These are phyloP conservation scores for Platanista minor DNA, from an alignment of 2,113 vertebrate species.

Conservation along the genomic window DNA sequence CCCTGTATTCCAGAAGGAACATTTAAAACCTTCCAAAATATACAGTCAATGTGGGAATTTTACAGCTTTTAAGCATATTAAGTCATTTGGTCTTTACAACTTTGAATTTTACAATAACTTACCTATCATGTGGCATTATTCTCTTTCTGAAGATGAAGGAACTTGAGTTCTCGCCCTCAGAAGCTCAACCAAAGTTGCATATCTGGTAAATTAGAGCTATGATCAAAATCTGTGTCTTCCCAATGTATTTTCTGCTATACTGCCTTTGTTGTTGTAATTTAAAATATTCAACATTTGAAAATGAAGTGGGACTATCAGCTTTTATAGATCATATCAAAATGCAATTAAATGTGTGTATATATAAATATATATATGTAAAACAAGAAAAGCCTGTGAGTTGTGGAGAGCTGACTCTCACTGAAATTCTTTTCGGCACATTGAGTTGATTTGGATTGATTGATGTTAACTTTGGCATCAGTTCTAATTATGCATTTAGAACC, in stretches of 20 bases:
- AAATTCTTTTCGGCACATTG: neutral
- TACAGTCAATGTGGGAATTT: neutral
- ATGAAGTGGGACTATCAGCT: neutral
- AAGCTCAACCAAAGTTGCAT: neutral
- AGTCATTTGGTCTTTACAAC: neutral
- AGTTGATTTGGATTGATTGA: neutral
- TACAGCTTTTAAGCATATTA: neutral
- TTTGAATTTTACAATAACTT: neutral
- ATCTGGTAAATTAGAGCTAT: neutral
- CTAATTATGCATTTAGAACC: neutral
- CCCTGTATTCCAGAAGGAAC: neutral
- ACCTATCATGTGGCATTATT: neutral
- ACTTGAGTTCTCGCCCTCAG: neutral
- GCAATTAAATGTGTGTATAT: neutral
- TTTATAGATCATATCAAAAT: slow-evolving; percentile 5
- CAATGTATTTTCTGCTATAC: neutral
- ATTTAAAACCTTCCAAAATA: neutral
- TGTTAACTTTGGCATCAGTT: neutral
- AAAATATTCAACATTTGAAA: slow-evolving; percentile 15
- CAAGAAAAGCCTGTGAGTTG: neutral
- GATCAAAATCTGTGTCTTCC: neutral
- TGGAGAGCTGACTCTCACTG: neutral
- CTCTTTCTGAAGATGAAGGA: neutral
- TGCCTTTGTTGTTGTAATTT: neutral
- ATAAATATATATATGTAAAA: neutral